Evolutionary conservation across 2,888 invertebrate genomes (phyloP).

Genomic region (Drosophila subquinaria): DNA sequence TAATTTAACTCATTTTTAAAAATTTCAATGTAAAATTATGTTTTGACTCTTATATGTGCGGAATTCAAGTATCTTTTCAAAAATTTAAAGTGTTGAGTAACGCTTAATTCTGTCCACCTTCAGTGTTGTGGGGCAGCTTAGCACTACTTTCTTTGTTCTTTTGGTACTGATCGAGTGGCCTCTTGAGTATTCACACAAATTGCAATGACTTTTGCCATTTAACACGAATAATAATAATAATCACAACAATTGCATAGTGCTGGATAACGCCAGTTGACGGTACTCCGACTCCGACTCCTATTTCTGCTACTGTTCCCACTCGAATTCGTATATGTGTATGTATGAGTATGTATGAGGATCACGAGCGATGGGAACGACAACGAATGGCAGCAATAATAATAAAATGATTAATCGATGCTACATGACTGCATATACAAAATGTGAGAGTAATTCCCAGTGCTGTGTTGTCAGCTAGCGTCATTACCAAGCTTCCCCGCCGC

Average conservation of each 20-base stretch:
- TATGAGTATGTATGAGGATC: constrained; percentile 58
- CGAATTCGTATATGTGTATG: background rate
- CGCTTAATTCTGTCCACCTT: no score
- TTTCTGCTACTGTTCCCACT: no score
- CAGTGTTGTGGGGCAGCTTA: background rate
- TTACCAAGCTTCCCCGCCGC: constrained; percentile 47
- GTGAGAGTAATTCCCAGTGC: constrained; percentile 70
- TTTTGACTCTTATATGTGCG: no score
- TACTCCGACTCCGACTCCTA: background rate
- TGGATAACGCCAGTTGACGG: constrained; percentile 4
- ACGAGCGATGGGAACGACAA: constrained; percentile 75
- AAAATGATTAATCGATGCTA: constrained; percentile 82
- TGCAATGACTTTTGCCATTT: constrained; percentile 49
- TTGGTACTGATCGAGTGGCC: constrained; percentile 13
- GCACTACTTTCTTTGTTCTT: background rate
- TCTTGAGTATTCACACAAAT: constrained; percentile 25
- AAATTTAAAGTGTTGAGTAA: background rate
- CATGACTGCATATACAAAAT: constrained; percentile 78
- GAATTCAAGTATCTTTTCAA: background rate
- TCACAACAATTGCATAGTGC: constrained; percentile 14
- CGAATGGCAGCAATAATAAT: constrained; percentile 79
- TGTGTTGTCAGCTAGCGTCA: constrained; percentile 77
- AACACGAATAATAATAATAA: constrained; percentile 40
- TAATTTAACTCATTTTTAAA: no score
- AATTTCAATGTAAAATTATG: no score